Evolutionary conservation across 2,888 invertebrate species (phyloP).

Genomic region (Tinea trinotella): DNA sequence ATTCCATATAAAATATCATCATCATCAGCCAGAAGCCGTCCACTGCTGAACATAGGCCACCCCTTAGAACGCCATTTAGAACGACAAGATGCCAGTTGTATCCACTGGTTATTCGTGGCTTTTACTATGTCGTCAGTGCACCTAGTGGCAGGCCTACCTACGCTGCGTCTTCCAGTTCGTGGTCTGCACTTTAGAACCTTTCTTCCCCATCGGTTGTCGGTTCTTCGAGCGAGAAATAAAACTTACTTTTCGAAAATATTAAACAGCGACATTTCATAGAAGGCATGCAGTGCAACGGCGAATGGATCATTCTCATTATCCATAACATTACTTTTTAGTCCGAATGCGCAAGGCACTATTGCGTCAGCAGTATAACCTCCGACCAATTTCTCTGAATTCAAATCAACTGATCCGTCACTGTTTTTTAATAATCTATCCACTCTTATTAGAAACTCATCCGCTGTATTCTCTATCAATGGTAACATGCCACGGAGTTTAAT

Average conservation of each 20-base stretch:
- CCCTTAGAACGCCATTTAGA: too few relatives aligned
- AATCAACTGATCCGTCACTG: slow-evolving; percentile 22
- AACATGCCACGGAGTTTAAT: slow-evolving; percentile 62
- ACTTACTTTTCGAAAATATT: slow-evolving; percentile 65
- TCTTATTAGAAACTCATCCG: slow-evolving; percentile 45
- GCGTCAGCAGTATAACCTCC: slow-evolving; percentile 65
- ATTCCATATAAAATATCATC: too few relatives aligned
- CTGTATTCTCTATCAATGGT: slow-evolving; percentile 54
- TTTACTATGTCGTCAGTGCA: too few relatives aligned
- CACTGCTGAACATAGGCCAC: too few relatives aligned
- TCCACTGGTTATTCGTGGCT: too few relatives aligned
- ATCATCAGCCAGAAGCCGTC: too few relatives aligned
- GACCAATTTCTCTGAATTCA: slow-evolving; percentile 49
- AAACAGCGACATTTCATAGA: slow-evolving; percentile 52
- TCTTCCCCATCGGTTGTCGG: too few relatives aligned
- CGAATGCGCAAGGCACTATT: slow-evolving; percentile 63
- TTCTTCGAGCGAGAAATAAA: too few relatives aligned
- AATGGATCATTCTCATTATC: slow-evolving; percentile 55
- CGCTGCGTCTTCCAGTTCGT: too few relatives aligned
- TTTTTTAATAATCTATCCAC: slow-evolving; percentile 33
- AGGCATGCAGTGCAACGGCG: slow-evolving; percentile 57
- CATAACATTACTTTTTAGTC: slow-evolving; percentile 58
- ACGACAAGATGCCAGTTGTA: too few relatives aligned
- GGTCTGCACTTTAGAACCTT: too few relatives aligned
- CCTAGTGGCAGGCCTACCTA: too few relatives aligned